Evolutionary conservation across 2,113 vertebrate genomes (phyloP), one percentile per base, ranked within the genome.

Genomic region (Rattus norvegicus): DNA sequence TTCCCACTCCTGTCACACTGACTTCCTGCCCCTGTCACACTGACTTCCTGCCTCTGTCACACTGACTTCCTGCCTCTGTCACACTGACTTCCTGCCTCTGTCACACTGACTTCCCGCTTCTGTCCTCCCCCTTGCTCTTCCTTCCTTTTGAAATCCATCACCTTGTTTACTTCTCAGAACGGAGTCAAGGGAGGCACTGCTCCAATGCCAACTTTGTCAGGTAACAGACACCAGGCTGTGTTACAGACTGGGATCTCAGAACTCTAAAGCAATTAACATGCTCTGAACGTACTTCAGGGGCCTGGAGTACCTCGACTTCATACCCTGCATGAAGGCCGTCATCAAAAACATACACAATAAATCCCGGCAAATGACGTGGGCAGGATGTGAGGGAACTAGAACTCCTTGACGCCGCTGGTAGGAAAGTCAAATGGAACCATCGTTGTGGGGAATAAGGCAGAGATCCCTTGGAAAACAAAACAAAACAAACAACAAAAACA

Each of bases 181-280:
- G 6, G 63, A 89, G 86, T 76, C 79, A n/a, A n/a, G 56, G 69
- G 76, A 63, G 70, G 26, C 28, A 20, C 14, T 61, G 39, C 67
- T 72, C 54, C 49, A 28, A 43, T 14, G 49, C 16, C 54, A 61
- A n/a, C 63, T 13, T 47, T 26, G 5, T 14, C 47, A 39, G n/a
- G 16, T 19, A 54, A 5, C 4, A 43, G n/a, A 33, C 0, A 26
- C 17, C 36, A 56, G 26, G 17, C 49, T 0, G 0, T 13, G 11
- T 39, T 84, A 49, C 39, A 67, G 4, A 73, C 20, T 19, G 17
- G 43, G 12, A 39, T 11, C 79, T 28, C 13, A 22, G 80, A 26
- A 26, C 20, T 30, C 54, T 24, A 20, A 39, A 59, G 28, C 26
- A 39, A 73, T 4, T 1, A 22, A 49, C 65, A 12, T 7, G 17